Base-by-base conservation (phyloP, 2,888 invertebrate genomes). In the Lasioglossum vierecki region DNA sequence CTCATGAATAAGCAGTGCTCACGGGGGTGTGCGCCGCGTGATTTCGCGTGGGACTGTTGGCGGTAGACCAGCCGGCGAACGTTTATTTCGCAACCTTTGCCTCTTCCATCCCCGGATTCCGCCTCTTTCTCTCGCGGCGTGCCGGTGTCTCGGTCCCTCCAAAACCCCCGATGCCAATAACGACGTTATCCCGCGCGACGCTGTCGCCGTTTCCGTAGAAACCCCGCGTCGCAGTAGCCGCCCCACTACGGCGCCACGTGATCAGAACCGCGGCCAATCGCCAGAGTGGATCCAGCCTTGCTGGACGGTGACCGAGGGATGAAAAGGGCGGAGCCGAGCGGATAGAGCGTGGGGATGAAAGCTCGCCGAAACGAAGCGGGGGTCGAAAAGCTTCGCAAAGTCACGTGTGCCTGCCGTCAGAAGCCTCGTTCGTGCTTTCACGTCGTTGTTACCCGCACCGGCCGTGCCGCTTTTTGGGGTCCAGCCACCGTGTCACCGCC, bases 241-340 rank as follows among this genome's bases (percentile, higher is more conserved):
- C 89, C 91, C 90, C 91, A 88, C 89, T 86, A 82, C 80, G 85
- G 15, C 57, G 68, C 44, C 94, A 93, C 94, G 94, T 94, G 94
- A 94, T 88, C 79, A 71, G 30, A 30, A 66, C 41, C 84, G 5
- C 18, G 88, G 46, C 95, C 94, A 94, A 94, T 93, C 88, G 89
- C 75, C 80, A 66, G 39, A 77, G 13, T 80, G 88, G 88, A 88
- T 84, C 87, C 90, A 87, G 80, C 84, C 9, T 81, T 91, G 91
- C 63, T 84, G 86, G 95, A 97, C 96, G 95, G 96, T 97, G 97
- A 96, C 96, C 94, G 96, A 96, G 95, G 96, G 97, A 93, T 96
- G 96, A 93, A 96, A 90, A 90, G 96, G 94, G 97, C 97, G 95
- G 96, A 96, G 96, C 96, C 96, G 92, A 96, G 96, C 44, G 88